Evolutionary conservation across 2,797 vertebrate species (phyloP).

Genomic region (Rhabdophis nuchalis): DNA sequence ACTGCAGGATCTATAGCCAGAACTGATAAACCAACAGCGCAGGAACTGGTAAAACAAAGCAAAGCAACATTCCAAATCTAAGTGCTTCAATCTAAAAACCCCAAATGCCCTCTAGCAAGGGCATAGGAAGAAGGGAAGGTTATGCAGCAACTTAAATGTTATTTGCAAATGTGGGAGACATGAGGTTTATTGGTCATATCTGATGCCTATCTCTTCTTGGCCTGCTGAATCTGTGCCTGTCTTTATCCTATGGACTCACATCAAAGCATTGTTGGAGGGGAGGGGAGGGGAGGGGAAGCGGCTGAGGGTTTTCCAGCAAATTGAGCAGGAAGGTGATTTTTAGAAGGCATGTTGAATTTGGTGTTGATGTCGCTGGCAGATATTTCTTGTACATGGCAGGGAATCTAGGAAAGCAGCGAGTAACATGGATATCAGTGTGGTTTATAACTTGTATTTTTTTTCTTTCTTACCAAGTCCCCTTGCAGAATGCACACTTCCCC

Average conservation of each 20-base stretch:
- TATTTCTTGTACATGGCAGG: slow-evolving; percentile 63
- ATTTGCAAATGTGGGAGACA: slow-evolving; percentile 28
- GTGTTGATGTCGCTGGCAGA: slow-evolving; percentile 59
- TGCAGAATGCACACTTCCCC: slow-evolving; percentile 42
- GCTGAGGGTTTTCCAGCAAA: slow-evolving; percentile 54
- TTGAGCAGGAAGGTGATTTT: slow-evolving; percentile 58
- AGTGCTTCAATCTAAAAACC: background rate
- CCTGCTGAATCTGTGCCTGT: slow-evolving; percentile 52
- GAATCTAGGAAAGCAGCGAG: slow-evolving; percentile 67
- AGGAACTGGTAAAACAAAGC: background rate
- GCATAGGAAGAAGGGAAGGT: background rate
- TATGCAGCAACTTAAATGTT: background rate
- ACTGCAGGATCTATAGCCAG: background rate
- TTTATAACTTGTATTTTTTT: slow-evolving; percentile 47
- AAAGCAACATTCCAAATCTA: background rate
- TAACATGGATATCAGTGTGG: slow-evolving; percentile 63
- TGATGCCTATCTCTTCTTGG: slow-evolving; percentile 61
- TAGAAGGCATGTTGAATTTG: slow-evolving; percentile 60
- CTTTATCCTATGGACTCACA: slow-evolving; percentile 57
- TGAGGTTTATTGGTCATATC: slow-evolving; percentile 46
- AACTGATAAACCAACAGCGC: background rate
- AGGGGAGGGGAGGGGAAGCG: slow-evolving; percentile 21
- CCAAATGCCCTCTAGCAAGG: background rate
- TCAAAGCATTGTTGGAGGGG: slow-evolving; percentile 50
- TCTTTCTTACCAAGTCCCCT: slow-evolving; percentile 16